Evolutionary conservation across 53 echinoderm and acorn worm species (phyloP).

Genomic region (Astropecten irregularis): DNA sequence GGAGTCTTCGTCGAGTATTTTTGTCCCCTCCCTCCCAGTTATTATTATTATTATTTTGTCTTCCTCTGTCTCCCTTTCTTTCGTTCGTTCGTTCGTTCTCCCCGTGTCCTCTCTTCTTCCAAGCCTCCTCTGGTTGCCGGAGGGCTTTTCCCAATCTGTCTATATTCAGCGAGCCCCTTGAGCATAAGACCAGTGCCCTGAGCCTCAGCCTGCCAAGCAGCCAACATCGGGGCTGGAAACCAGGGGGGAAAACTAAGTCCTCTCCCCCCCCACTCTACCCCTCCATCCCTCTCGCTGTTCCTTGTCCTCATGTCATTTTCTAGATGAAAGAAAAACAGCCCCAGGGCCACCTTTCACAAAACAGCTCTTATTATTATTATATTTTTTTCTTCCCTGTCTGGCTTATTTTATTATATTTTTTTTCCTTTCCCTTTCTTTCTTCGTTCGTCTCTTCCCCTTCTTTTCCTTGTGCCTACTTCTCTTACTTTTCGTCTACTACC

Average conservation of each 20-base stretch:
- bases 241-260: constrained; percentile 54
- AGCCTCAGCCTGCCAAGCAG: constrained; percentile 29
- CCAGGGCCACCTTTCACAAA: constrained; percentile 10
- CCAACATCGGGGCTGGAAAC: constrained; percentile 32
- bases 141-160: constrained; percentile 44
- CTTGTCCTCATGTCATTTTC: constrained; percentile 63
- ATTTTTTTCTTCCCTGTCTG: constrained; percentile 36
- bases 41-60: no score
- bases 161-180: constrained; percentile 40
- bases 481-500: not conserved
- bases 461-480: not conserved
- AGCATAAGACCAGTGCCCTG: constrained; percentile 26
- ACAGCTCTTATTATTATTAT: constrained; percentile 58
- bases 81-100: no score
- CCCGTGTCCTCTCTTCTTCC: no score
- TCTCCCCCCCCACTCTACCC: no score
- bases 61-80: no score
- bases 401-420: constrained; percentile 5
- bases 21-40: no score
- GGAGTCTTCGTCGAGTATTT: constrained; percentile 18
- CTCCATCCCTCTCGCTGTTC: constrained; percentile 6
- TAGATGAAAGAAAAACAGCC: constrained; percentile 76
- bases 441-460: not conserved
- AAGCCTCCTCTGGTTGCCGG: constrained; percentile 21
- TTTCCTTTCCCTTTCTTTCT: not conserved